Conservation (phyloP, 1,140 invertebrate genomes). For the Caligus rogercresseyi region DNA sequence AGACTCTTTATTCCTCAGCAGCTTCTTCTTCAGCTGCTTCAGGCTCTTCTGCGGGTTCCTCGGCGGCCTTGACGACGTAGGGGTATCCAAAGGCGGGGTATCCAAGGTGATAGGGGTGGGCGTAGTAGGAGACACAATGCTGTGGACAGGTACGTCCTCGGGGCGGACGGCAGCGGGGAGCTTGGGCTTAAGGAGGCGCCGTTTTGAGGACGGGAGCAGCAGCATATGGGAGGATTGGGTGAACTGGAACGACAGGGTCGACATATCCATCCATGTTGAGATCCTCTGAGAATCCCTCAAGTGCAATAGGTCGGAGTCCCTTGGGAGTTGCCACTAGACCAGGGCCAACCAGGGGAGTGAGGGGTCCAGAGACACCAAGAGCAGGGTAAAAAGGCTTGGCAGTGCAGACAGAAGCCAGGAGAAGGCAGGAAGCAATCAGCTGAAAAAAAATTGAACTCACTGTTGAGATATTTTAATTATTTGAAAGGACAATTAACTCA, state of each 20-base stretch:
- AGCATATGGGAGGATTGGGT: not conserved
- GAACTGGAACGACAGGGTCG: conserved; percentile 2
- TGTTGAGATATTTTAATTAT: not conserved
- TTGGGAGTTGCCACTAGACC: not conserved
- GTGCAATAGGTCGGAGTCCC: not conserved
- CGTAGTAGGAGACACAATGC: not conserved
- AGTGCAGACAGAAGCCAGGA: not conserved
- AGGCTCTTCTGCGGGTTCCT: not conserved
- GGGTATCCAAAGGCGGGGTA: not conserved
- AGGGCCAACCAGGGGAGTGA: not conserved
- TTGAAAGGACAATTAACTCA: not conserved
- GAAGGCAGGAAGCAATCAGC: not conserved
- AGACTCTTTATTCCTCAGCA: no score
- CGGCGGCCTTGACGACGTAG: not conserved
- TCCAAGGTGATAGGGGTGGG: not conserved
- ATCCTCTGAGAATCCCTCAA: conserved; percentile 19
- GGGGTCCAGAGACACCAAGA: not conserved
- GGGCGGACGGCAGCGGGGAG: not conserved
- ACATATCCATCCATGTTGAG: conserved; percentile 15
- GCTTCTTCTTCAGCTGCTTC: no score
- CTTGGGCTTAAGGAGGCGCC: no score
- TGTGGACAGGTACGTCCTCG: not conserved
- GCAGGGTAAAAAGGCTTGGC: not conserved
- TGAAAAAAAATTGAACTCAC: not conserved
- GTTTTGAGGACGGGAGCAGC: not conserved